Evolutionary conservation across 2,797 vertebrate species (phyloP).

Genomic region (Allobates femoralis): DNA sequence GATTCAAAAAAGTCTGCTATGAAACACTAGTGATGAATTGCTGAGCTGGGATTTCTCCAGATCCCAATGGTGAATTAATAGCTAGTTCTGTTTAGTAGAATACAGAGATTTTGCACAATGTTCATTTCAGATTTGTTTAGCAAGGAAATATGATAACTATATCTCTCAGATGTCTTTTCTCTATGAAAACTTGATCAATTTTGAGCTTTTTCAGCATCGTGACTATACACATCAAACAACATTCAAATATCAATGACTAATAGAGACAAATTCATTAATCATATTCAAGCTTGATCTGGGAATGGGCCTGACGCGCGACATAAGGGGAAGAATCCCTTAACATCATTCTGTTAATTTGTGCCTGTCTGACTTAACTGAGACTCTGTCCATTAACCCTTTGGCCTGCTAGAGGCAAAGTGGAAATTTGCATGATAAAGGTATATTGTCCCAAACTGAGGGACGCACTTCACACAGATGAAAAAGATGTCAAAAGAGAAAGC

Average conservation of each 20-base stretch:
- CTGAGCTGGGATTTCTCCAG: not conserved
- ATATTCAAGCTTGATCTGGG: conserved; percentile 46
- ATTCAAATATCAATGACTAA: conserved; percentile 44
- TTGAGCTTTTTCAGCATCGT: conserved; percentile 24
- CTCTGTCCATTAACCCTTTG: conserved; percentile 42
- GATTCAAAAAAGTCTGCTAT: too few relatives aligned
- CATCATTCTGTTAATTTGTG: conserved; percentile 54
- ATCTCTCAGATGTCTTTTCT: not conserved
- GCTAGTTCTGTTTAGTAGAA: not conserved
- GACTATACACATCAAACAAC: conserved; percentile 47
- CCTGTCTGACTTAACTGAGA: conserved; percentile 26
- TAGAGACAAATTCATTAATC: conserved; percentile 53
- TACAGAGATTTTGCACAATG: not conserved
- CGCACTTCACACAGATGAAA: conserved; percentile 1
- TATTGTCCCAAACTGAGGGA: not conserved
- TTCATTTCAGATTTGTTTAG: not conserved
- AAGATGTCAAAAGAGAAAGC: not conserved
- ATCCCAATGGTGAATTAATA: not conserved
- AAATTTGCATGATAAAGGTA: conserved; percentile 36
- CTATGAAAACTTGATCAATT: conserved; percentile 1
- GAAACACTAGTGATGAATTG: not conserved
- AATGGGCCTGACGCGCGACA: conserved; percentile 4
- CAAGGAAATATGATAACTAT: not conserved
- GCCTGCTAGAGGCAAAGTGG: not conserved
- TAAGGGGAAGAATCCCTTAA: conserved; percentile 46